Evolutionary conservation across 2,113 vertebrate species (phyloP).

Genomic region (Phainopepla nitens): DNA sequence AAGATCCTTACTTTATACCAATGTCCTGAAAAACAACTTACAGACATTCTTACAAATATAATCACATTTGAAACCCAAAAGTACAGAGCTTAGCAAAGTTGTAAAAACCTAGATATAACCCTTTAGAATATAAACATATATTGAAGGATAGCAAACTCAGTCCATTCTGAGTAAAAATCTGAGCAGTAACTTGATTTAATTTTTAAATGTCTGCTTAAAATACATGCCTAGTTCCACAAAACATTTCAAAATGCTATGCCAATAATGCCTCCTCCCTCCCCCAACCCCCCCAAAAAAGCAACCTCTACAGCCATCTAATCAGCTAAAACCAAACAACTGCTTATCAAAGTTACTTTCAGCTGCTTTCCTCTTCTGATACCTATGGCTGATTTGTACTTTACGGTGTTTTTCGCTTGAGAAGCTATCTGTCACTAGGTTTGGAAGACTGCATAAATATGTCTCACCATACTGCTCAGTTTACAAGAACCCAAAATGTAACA

Average conservation of each 20-base stretch:
- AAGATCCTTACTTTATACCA: neutral
- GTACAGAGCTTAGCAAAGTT: neutral
- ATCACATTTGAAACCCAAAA: neutral
- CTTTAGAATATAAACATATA: neutral
- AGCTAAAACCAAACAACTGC: neutral
- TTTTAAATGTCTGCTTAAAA: neutral
- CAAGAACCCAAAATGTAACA: neutral
- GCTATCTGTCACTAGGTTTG: neutral
- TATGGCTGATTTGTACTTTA: neutral
- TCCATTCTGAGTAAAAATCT: neutral
- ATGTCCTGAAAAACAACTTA: neutral
- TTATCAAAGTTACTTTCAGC: neutral
- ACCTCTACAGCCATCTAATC: neutral
- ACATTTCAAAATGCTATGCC: neutral
- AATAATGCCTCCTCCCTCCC: rapidly evolving
- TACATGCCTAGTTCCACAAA: neutral
- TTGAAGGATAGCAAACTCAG: neutral
- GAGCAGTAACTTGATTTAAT: neutral
- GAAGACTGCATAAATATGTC: neutral
- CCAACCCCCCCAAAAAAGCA: neutral
- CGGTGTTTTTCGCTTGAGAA: neutral
- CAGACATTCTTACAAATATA: neutral
- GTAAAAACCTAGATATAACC: neutral
- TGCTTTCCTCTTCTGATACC: neutral
- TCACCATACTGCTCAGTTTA: neutral